Base-by-base conservation (phyloP, 2,113 vertebrate species). In the Thinocorus orbignyianus region DNA sequence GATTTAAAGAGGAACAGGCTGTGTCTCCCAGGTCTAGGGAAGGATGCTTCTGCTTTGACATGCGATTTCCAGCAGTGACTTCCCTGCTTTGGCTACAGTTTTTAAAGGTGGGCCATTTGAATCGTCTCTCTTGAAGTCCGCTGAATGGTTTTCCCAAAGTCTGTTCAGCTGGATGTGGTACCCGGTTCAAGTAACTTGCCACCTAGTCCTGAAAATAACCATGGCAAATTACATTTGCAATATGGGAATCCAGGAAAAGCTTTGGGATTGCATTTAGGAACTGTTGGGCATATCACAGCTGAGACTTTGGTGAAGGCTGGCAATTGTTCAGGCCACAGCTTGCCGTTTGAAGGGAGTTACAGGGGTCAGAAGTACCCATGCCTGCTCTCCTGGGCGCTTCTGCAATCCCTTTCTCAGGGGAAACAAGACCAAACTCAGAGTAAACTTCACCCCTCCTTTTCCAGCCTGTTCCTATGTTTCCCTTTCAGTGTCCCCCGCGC, bases 1-100 rank as follows among this genome's bases (percentile, higher is more conserved):
- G 93, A 93, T 94, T 94, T 95, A 95, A 96, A 91, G 96, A 89
- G 92, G 86, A 79, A 97, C 62, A 55, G 92, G 55, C 95, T 81
- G 24, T 42, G 81, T 33, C 79, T 84, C 64, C 28, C 64, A 26
- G 48, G n/a, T 76, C 78, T 71, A 49, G 46, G 10, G 35, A 91
- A 54, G 33, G 62, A 73, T 39, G 37, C 19, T 77, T 78, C 41
- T 74, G 44, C 86, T 79, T 79, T 81, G 68, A 86, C 76, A 71
- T 23, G 20, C 1, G 5, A 80, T 62, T 57, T 41, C 74, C 74
- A 70, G 70, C 57, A 80, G 52, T 2, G 19, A 65, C 25, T 81
- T 52, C 39, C 74, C 86, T 85, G 78, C 65, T 37, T 48, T 5
- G 1, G 68, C n/a, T 39, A 51, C 54, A 55, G 28, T 11, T 82